These are phyloP conservation scores for Homalodisca vitripennis DNA, from an alignment of 1,140 invertebrate genomes.

Conservation along the genomic window DNA sequence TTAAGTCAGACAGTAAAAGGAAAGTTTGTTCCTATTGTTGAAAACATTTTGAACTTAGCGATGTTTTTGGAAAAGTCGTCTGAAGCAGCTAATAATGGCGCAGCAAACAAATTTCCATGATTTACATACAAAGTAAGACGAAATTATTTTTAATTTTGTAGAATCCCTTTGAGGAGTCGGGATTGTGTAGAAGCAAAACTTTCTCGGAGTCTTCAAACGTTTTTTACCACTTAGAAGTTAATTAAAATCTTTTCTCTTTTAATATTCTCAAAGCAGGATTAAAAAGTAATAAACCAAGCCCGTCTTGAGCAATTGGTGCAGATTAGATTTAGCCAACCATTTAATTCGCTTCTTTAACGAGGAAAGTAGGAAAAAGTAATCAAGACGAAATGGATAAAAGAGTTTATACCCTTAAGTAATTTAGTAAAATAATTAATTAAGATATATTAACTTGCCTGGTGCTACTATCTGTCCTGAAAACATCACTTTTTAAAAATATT, in stretches of 20 bases:
- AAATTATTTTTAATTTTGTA: constrained; percentile 24
- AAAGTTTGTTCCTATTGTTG: too few species aligned
- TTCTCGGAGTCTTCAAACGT: constrained; percentile 25
- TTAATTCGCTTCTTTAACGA: constrained; percentile 31
- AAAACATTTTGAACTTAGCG: too few species aligned
- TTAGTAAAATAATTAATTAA: constrained; percentile 34
- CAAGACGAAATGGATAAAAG: constrained; percentile 27
- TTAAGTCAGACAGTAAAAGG: too few species aligned
- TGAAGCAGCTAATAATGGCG: constrained; percentile 7
- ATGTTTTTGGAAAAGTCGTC: constrained; percentile 6
- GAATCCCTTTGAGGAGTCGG: constrained; percentile 16
- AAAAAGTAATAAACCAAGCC: constrained; percentile 52
- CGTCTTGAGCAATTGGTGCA: constrained; percentile 47
- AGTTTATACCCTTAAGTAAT: constrained; percentile 30
- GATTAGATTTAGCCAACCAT: constrained; percentile 40
- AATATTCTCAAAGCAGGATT: constrained; percentile 52
- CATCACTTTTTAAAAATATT: not conserved
- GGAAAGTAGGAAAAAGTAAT: constrained; percentile 20
- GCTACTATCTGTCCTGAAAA: constrained; percentile 4
- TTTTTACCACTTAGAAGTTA: constrained; percentile 39
- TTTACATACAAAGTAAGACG: constrained; percentile 20
- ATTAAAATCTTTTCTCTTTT: constrained; percentile 42
- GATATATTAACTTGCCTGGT: constrained; percentile 22
- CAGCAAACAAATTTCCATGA: constrained; percentile 14
- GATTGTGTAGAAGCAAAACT: constrained; percentile 14